These are phyloP conservation scores for Engystomops pustulosus DNA, from an alignment of 2,113 vertebrate species.

Conservation along the genomic window DNA sequence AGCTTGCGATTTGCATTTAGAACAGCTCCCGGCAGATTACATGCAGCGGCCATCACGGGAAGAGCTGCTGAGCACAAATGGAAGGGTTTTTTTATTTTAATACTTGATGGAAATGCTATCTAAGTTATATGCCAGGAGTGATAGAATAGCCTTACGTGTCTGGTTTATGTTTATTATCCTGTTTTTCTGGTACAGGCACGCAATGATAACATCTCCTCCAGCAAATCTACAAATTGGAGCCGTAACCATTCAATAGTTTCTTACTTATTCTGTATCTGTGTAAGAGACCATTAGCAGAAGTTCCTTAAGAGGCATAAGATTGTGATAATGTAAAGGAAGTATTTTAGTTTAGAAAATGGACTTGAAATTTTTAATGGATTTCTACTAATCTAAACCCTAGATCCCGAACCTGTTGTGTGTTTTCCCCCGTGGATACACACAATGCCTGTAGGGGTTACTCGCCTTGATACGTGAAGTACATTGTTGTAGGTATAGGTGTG, in stretches of 20 bases:
- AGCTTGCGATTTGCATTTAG: constrained; percentile 6
- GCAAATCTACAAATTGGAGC: not conserved
- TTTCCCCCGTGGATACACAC: too few species aligned
- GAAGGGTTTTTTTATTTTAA: not conserved
- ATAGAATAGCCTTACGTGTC: not conserved
- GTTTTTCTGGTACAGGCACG: not conserved
- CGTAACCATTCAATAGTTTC: not conserved
- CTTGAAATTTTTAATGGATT: not conserved
- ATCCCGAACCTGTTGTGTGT: too few species aligned
- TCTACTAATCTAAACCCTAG: not conserved
- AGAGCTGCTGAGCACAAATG: constrained; percentile 4
- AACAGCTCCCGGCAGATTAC: not conserved
- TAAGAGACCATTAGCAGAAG: not conserved
- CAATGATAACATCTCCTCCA: not conserved
- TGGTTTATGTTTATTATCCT: not conserved
- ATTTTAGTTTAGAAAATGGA: too few species aligned
- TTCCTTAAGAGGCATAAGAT: not conserved
- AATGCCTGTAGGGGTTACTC: too few species aligned
- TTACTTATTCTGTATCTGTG: not conserved
- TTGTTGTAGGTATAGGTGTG: too few species aligned
- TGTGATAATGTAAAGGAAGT: too few species aligned
- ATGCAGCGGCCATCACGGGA: not conserved
- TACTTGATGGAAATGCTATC: constrained; percentile 4
- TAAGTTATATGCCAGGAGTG: not conserved
- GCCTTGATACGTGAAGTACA: too few species aligned